These are phyloP conservation scores for Orthonevra nobilis DNA, from an alignment of 2,888 invertebrate species.

Conservation along the genomic window DNA sequence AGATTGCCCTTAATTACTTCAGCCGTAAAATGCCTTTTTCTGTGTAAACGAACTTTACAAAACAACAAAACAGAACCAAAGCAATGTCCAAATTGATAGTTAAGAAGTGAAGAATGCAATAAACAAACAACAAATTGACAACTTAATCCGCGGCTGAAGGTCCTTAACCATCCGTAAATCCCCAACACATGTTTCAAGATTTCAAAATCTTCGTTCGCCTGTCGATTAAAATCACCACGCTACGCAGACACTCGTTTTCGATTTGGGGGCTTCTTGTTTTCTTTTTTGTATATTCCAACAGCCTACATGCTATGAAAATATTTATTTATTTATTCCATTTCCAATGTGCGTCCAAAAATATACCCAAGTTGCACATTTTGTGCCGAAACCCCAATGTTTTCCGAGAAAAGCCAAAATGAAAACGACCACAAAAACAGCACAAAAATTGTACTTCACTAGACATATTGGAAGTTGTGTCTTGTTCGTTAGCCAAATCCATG, in stretches of 20 bases:
- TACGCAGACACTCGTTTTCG: too few species aligned
- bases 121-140: constrained; percentile 43
- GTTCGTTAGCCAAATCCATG: constrained; percentile 24
- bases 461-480: constrained; percentile 23
- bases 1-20: too few species aligned
- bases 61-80: not conserved
- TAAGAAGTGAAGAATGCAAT: constrained; percentile 15
- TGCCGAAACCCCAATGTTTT: constrained; percentile 33
- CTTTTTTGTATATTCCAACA: too few species aligned
- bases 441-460: constrained; percentile 11
- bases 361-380: constrained; percentile 21
- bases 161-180: constrained; percentile 33
- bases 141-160: constrained; percentile 36
- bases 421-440: constrained; percentile 7
- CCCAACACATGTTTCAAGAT: constrained; percentile 34
- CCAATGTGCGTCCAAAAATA: constrained; percentile 59
- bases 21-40: too few species aligned
- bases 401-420: constrained; percentile 2
- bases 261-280: too few species aligned
- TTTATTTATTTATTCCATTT: constrained; percentile 55
- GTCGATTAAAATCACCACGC: constrained; percentile 23
- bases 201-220: constrained; percentile 21
- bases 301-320: constrained; percentile 42
- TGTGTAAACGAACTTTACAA: too few species aligned
- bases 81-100: not conserved